Percentiles rank a stretch among this genome's conserved stretches.
These are phyloP conservation scores for Vulpes ferrilata DNA, from an alignment of 2,113 vertebrate species.

Conservation along the genomic window DNA sequence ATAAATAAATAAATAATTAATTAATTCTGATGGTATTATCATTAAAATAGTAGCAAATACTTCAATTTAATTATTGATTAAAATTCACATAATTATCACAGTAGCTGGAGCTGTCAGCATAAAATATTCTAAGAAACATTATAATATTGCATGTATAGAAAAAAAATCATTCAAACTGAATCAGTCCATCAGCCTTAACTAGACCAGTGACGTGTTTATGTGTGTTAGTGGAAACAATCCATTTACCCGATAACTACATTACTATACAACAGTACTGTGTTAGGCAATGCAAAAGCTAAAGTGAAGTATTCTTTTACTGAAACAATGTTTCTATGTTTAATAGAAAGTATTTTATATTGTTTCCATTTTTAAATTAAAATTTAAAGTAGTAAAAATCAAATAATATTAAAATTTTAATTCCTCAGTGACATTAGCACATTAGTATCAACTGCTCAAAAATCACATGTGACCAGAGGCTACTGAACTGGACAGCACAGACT, in stretches of 20 bases:
- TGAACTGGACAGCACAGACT: background rate
- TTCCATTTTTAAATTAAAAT: background rate
- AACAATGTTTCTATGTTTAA: background rate
- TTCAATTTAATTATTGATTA: background rate
- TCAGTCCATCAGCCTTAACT: background rate
- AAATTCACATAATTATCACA: background rate
- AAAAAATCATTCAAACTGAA: background rate
- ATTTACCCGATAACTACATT: accelerated
- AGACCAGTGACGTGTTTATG: background rate
- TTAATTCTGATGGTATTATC: background rate
- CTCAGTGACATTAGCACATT: background rate
- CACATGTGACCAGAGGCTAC: background rate
- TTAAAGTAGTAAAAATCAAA: constrained; percentile 24
- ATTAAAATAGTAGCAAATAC: background rate
- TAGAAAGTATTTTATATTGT: background rate
- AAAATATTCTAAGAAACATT: background rate
- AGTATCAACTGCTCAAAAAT: background rate
- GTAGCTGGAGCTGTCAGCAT: background rate
- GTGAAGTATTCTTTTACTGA: background rate
- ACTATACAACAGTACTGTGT: background rate
- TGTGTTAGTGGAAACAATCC: background rate
- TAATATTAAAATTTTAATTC: background rate
- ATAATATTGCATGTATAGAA: background rate
- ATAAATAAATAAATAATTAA: no score
- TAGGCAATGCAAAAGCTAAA: background rate